Percentiles rank a stretch among this genome's conserved stretches.
Evolutionary conservation across 2,888 invertebrate genomes (phyloP).

Genomic region (Nephrocerus scutellatus): DNA sequence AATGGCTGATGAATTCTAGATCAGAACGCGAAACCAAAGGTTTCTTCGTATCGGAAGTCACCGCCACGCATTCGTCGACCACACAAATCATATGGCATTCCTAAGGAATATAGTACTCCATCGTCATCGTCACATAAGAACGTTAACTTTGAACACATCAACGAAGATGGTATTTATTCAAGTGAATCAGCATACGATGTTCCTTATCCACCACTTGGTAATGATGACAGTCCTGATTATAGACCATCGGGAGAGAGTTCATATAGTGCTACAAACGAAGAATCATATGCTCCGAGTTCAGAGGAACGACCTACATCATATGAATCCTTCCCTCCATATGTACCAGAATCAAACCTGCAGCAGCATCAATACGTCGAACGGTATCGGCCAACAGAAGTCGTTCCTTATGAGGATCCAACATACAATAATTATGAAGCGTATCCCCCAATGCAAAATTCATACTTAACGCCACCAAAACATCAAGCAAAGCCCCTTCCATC

Average conservation of each 20-base stretch:
- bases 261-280: too few species aligned
- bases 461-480: neutral
- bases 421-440: conserved; percentile 15
- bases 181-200: too few species aligned
- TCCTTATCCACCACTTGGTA: too few species aligned
- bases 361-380: conserved; percentile 19
- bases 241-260: too few species aligned
- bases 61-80: conserved; percentile 19
- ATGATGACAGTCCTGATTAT: too few species aligned
- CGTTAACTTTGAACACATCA: too few species aligned
- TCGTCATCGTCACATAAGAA: too few species aligned
- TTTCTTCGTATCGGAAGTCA: conserved; percentile 11
- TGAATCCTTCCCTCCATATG: conserved; percentile 15
- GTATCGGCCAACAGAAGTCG: conserved; percentile 19
- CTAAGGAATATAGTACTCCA: conserved; percentile 20
- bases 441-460: conserved; percentile 13
- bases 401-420: conserved; percentile 17
- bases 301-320: too few species aligned
- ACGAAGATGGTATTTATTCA: neutral
- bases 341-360: too few species aligned
- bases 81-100: conserved; percentile 29
- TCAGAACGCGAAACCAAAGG: conserved; percentile 18
- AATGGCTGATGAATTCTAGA: too few species aligned
- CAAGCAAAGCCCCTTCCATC: neutral
- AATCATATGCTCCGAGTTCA: too few species aligned